These are phyloP conservation scores for Lophius americanus DNA, from an alignment of 2,797 vertebrate species.

Conservation along the genomic window DNA sequence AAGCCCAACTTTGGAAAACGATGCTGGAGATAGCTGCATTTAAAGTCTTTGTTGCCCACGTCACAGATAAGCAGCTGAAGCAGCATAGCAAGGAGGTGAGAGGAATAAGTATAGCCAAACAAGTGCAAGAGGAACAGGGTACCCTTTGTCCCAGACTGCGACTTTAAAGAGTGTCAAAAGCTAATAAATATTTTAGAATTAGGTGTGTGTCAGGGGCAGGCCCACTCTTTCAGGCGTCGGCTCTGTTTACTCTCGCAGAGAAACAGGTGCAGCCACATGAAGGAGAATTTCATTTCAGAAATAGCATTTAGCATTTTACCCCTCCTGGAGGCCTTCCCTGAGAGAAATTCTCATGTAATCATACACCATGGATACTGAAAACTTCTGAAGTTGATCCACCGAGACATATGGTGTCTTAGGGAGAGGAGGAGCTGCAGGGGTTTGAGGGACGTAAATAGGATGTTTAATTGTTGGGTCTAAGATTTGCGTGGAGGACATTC, in stretches of 20 bases:
- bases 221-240: constrained; percentile 91
- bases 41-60: constrained; percentile 59
- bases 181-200: constrained; percentile 99
- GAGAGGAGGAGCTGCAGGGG: constrained; percentile 55
- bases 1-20: constrained; percentile 46
- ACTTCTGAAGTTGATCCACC: constrained; percentile 83
- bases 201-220: constrained; percentile 88
- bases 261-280: constrained; percentile 96
- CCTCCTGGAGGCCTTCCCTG: constrained; percentile 81
- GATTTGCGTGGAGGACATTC: constrained; percentile 53
- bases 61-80: constrained; percentile 70
- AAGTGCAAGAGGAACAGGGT: constrained; percentile 80
- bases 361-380: constrained; percentile 81
- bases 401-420: constrained; percentile 82
- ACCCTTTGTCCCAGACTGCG: constrained; percentile 88
- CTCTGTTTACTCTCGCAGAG: constrained; percentile 90
- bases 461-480: constrained; percentile 68
- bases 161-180: constrained; percentile 92
- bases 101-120: constrained; percentile 61
- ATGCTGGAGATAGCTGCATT: constrained; percentile 37
- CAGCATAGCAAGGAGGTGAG: constrained; percentile 44
- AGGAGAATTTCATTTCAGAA: constrained; percentile 98
- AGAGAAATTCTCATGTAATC: constrained; percentile 85
- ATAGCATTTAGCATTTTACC: constrained; percentile 86
- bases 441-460: constrained; percentile 66